phyloP scores from a whole-genome alignment of 2,888 invertebrate genomes.

The Cheilosia grossa region DNA sequence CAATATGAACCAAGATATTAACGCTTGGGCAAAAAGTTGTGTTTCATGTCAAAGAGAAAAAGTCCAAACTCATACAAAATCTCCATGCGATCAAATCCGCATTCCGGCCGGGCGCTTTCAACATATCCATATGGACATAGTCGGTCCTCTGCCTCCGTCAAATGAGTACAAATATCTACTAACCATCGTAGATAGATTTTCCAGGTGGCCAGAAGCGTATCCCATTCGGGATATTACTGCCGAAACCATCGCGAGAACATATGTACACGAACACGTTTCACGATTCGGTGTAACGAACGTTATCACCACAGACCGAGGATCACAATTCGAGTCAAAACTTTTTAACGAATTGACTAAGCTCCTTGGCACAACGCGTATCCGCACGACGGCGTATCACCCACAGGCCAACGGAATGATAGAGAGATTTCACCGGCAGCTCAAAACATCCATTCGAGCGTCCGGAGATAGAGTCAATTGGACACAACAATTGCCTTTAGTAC shows the following conservation, averaged over 20 bases:
- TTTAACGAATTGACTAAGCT: slow-evolving; percentile 12
- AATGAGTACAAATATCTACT: slow-evolving; percentile 7
- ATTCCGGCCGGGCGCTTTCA: slow-evolving; percentile 53
- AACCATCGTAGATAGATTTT: slow-evolving; percentile 5
- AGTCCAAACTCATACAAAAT: slow-evolving; percentile 56
- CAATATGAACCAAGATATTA: slow-evolving; percentile 29
- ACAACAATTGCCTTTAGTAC: slow-evolving; percentile 7
- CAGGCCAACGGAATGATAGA: slow-evolving; percentile 33
- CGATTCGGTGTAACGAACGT: slow-evolving; percentile 14
- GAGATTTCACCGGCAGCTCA: slow-evolving; percentile 18
- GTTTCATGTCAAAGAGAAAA: slow-evolving; percentile 58
- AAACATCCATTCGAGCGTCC: slow-evolving; percentile 13
- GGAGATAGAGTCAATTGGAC: slow-evolving; percentile 2
- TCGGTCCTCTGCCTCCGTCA: neutral
- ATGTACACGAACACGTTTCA: slow-evolving; percentile 16
- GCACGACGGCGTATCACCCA: slow-evolving; percentile 23
- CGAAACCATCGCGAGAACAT: slow-evolving; percentile 21
- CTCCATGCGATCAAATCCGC: slow-evolving; percentile 22
- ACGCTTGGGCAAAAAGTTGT: slow-evolving; percentile 39
- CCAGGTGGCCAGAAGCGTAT: slow-evolving; percentile 16
- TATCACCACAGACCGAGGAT: slow-evolving; percentile 24
- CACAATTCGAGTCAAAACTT: slow-evolving; percentile 5
- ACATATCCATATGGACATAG: slow-evolving; percentile 55
- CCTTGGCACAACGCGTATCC: slow-evolving; percentile 12
- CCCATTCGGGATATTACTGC: slow-evolving; percentile 13